Percentiles rank a stretch among this genome's conserved stretches.
These are phyloP conservation scores for Rhincodon typus DNA, from an alignment of 2,797 vertebrate species.

Conservation along the genomic window DNA sequence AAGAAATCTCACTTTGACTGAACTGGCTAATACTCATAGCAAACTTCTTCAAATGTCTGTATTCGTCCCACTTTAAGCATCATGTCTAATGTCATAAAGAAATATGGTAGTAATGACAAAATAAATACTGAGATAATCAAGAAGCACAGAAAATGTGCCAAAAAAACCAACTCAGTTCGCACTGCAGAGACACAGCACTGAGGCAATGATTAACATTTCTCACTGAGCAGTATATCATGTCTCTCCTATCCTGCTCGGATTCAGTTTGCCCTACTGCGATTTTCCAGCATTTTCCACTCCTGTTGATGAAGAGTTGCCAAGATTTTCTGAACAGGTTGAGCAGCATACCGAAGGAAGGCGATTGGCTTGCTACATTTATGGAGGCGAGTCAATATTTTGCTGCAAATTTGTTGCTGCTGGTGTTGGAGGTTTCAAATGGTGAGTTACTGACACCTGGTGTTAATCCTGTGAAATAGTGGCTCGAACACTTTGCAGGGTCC, in stretches of 20 bases:
- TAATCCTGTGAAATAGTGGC: not conserved
- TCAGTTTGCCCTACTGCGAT: not conserved
- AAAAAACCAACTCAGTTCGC: not conserved
- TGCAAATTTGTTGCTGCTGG: not conserved
- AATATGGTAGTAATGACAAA: not conserved
- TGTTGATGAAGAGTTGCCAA: not conserved
- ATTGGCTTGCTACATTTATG: not conserved
- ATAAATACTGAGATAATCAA: not conserved
- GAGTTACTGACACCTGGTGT: not conserved
- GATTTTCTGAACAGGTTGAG: not conserved
- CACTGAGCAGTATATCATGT: not conserved
- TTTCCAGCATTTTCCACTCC: not conserved
- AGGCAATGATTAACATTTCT: not conserved
- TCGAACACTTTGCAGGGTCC: not conserved
- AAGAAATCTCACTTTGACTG: not conserved
- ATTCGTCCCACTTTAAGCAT: not conserved
- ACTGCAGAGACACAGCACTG: not conserved
- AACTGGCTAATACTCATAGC: not conserved
- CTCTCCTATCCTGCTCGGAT: not conserved
- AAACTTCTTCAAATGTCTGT: not conserved
- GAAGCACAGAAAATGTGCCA: not conserved
- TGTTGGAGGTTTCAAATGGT: not conserved
- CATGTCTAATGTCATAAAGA: not conserved
- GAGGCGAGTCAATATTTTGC: not conserved
- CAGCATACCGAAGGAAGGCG: not conserved